Evolutionary conservation across 2,797 vertebrate species (phyloP).

Genomic region (Fratercula arctica): DNA sequence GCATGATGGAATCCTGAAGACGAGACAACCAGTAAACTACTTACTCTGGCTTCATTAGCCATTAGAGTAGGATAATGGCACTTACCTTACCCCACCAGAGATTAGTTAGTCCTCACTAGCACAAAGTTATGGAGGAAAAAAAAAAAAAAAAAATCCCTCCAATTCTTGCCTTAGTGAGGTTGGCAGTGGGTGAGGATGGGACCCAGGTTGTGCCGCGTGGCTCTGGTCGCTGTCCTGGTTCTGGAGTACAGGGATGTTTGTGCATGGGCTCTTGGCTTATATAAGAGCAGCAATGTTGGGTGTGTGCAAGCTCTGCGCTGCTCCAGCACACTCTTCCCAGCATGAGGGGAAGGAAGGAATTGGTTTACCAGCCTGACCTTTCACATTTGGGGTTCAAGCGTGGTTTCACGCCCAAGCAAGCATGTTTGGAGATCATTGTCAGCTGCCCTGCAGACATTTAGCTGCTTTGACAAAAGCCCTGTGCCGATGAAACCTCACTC

Average conservation of each 20-base stretch:
- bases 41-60: slow-evolving; percentile 46
- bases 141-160: not conserved
- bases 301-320: not conserved
- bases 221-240: rapidly evolving
- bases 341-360: not conserved
- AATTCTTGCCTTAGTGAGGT: not conserved
- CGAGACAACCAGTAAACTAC: slow-evolving; percentile 50
- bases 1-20: slow-evolving; percentile 34
- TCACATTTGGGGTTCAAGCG: not conserved
- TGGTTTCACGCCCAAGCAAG: too few species aligned
- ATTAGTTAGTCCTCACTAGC: not conserved
- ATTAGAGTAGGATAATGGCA: slow-evolving; percentile 27
- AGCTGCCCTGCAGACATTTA: too few species aligned
- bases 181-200: not conserved
- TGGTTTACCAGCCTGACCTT: not conserved
- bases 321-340: not conserved
- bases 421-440: too few species aligned
- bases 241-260: not conserved
- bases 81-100: slow-evolving; percentile 19
- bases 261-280: not conserved
- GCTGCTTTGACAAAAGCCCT: too few species aligned
- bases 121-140: not conserved
- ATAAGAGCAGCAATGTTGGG: not conserved
- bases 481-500: too few species aligned
- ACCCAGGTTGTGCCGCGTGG: rapidly evolving